These are phyloP conservation scores for Oncopeltus fasciatus DNA, from an alignment of 1,140 invertebrate genomes.

Conservation along the genomic window DNA sequence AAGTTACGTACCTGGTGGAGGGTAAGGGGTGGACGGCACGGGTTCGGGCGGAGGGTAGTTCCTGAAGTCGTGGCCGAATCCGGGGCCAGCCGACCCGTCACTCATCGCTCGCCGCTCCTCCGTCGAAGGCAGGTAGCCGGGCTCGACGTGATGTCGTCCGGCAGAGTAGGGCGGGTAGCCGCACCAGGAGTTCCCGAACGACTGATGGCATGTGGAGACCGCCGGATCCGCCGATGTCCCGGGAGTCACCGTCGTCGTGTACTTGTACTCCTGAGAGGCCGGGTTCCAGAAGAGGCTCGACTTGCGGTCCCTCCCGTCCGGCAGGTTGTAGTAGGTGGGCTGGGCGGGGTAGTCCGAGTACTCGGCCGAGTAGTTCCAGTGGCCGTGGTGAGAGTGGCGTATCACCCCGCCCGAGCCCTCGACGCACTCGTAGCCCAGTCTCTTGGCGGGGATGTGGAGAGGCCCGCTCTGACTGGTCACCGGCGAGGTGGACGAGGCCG, in stretches of 20 bases:
- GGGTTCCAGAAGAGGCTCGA: conserved; percentile 53
- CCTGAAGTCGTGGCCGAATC: conserved; percentile 60
- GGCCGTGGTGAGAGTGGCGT: conserved; percentile 53
- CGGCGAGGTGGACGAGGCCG: conserved; percentile 51
- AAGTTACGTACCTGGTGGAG: conserved; percentile 52
- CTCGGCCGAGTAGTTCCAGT: conserved; percentile 49
- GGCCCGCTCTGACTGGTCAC: conserved; percentile 47
- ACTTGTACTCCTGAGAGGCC: conserved; percentile 45
- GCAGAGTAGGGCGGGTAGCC: conserved; percentile 48
- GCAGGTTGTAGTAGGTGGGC: conserved; percentile 63
- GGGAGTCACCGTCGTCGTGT: conserved; percentile 35
- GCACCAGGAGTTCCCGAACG: conserved; percentile 54
- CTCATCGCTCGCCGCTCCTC: conserved; percentile 22
- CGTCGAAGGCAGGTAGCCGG: conserved; percentile 32
- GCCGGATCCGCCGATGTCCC: conserved; percentile 37
- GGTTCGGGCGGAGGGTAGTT: conserved; percentile 57
- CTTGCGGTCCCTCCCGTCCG: conserved; percentile 39
- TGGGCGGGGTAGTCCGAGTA: conserved; percentile 57
- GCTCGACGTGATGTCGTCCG: conserved; percentile 42
- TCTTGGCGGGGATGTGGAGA: conserved; percentile 69
- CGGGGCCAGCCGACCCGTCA: conserved; percentile 38
- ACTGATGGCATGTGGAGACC: conserved; percentile 49
- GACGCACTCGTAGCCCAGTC: conserved; percentile 39
- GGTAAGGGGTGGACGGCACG: conserved; percentile 61
- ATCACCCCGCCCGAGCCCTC: conserved; percentile 45